phyloP scores from a whole-genome alignment of 2,888 invertebrate species.

The Drosophila paranaensis region DNA sequence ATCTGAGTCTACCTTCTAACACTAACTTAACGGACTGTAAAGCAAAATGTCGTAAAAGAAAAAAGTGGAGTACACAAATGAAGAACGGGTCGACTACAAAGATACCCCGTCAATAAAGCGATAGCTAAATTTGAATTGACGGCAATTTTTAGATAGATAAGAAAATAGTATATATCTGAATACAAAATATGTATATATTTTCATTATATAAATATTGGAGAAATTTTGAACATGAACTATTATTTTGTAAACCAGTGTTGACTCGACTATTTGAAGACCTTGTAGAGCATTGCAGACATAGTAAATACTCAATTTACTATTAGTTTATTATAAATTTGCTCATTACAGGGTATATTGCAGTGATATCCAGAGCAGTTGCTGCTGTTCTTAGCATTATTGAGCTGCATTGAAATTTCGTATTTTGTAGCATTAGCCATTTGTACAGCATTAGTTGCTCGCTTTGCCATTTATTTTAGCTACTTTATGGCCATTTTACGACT shows the following conservation, averaged over 20 bases:
- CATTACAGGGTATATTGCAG: slow-evolving; percentile 15
- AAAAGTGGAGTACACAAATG: not conserved
- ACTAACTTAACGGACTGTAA: slow-evolving; percentile 38
- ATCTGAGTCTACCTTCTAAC: not conserved
- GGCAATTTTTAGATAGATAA: not conserved
- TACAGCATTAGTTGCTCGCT: slow-evolving; percentile 25
- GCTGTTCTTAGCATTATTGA: not conserved
- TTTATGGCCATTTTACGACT: slow-evolving; percentile 28
- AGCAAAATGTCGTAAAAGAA: slow-evolving; percentile 33
- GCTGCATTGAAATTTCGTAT: not conserved
- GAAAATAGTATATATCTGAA: too few relatives aligned
- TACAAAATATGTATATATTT: too few relatives aligned
- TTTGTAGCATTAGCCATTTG: slow-evolving; percentile 22
- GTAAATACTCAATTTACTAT: too few relatives aligned
- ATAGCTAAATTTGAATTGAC: not conserved
- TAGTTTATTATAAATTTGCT: too few relatives aligned
- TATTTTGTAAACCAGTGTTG: too few relatives aligned
- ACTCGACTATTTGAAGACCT: too few relatives aligned
- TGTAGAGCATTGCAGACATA: too few relatives aligned
- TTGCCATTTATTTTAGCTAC: slow-evolving; percentile 16
- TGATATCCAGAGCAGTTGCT: not conserved
- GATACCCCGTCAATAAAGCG: not conserved
- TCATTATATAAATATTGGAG: too few relatives aligned
- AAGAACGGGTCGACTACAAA: too few relatives aligned
- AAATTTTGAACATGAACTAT: too few relatives aligned